phyloP scores from a whole-genome alignment of 2,113 vertebrate species.

The Toxostoma redivivum region DNA sequence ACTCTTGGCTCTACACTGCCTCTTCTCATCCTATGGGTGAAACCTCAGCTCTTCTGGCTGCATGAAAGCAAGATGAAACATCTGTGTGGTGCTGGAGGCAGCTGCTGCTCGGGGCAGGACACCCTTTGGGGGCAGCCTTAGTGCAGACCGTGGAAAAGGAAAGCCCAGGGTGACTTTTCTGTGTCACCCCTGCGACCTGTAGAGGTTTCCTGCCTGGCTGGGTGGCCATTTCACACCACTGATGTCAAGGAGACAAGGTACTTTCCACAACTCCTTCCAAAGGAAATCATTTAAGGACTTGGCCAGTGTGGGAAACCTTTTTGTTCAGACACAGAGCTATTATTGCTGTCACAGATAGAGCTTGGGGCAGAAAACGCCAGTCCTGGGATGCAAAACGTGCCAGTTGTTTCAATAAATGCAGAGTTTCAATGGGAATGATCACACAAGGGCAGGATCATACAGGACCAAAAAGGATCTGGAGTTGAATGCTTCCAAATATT shows the following conservation, averaged over 20 bases:
- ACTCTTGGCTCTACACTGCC: not conserved
- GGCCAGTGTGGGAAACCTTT: not conserved
- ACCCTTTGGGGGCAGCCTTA: not conserved
- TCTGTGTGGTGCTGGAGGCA: not conserved
- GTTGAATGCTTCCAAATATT: not conserved
- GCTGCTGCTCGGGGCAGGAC: rapidly evolving
- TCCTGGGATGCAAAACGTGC: not conserved
- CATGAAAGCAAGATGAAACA: not conserved
- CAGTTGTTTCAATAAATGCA: not conserved
- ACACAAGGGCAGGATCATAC: not conserved
- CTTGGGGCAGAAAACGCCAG: not conserved
- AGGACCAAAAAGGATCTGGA: not conserved
- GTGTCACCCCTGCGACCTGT: rapidly evolving
- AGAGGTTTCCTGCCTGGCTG: not conserved
- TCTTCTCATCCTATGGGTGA: not conserved
- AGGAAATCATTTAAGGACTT: not conserved
- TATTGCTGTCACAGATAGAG: not conserved
- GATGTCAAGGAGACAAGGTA: not conserved
- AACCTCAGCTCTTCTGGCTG: not conserved
- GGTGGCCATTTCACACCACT: not conserved
- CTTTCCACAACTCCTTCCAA: not conserved
- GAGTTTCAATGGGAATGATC: not conserved
- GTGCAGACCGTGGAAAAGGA: not conserved
- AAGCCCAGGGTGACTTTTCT: not conserved
- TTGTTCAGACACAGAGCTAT: not conserved